Conservation (phyloP, 2,113 vertebrate genomes). For the Cacatua alba region DNA sequence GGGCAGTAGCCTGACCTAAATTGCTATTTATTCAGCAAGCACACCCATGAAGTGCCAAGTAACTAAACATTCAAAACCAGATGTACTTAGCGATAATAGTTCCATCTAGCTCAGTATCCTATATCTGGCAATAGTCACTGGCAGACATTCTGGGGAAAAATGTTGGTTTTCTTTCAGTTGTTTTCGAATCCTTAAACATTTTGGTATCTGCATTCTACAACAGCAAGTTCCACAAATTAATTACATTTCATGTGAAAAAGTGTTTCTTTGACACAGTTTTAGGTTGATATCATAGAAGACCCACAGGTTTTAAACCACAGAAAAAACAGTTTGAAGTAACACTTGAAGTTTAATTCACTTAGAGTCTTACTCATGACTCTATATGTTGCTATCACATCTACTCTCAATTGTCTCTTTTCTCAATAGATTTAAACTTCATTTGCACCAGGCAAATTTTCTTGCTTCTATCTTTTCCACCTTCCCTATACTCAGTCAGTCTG, state of each 20-base stretch:
- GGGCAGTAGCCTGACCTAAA: background rate
- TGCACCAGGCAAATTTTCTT: background rate
- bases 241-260: background rate
- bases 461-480: background rate
- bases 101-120: background rate
- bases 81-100: background rate
- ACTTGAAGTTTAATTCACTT: background rate
- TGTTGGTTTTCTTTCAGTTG: background rate
- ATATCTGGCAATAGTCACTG: background rate
- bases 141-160: background rate
- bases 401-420: background rate
- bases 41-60: background rate
- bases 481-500: background rate
- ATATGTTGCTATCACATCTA: background rate
- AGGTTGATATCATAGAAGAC: background rate
- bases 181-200: background rate
- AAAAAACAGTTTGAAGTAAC: background rate
- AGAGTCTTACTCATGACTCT: background rate
- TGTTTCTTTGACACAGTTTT: background rate
- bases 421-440: background rate
- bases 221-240: background rate
- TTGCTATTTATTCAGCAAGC: background rate
- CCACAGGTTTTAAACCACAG: background rate
- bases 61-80: background rate
- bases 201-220: background rate